Percentiles rank a stretch among this genome's conserved stretches.
Conservation (phyloP, 2,113 vertebrate genomes). For the Columba janthina region DNA sequence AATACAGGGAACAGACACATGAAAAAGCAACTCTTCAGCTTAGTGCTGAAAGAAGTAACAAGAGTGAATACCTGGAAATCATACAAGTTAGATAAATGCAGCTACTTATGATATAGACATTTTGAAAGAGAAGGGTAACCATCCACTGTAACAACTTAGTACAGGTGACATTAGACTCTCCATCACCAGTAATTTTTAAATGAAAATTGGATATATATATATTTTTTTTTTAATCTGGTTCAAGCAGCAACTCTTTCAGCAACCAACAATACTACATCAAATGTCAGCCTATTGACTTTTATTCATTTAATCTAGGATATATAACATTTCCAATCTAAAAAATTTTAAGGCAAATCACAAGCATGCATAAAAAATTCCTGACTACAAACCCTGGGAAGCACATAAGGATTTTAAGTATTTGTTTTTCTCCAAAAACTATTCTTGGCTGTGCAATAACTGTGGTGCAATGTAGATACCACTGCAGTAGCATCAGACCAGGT, state of each 20-base stretch:
- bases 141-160: not conserved
- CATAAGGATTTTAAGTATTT: not conserved
- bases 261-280: not conserved
- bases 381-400: not conserved
- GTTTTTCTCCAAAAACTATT: not conserved
- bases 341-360: not conserved
- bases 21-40: not conserved
- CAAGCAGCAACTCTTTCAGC: not conserved
- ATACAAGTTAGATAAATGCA: not conserved
- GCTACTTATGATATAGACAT: not conserved
- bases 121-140: conserved; percentile 7
- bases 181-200: not conserved
- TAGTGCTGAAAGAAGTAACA: not conserved
- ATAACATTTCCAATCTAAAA: not conserved
- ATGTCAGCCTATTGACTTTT: not conserved
- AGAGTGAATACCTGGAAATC: not conserved
- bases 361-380: not conserved
- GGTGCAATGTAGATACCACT: rapidly evolving
- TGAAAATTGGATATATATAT: not conserved
- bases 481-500: not conserved
- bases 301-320: not conserved
- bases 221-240: not conserved
- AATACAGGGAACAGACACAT: not conserved
- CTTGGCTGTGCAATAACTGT: not conserved
- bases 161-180: not conserved